Conservation (phyloP, 2,113 vertebrate genomes). For the Etia nguti region DNA sequence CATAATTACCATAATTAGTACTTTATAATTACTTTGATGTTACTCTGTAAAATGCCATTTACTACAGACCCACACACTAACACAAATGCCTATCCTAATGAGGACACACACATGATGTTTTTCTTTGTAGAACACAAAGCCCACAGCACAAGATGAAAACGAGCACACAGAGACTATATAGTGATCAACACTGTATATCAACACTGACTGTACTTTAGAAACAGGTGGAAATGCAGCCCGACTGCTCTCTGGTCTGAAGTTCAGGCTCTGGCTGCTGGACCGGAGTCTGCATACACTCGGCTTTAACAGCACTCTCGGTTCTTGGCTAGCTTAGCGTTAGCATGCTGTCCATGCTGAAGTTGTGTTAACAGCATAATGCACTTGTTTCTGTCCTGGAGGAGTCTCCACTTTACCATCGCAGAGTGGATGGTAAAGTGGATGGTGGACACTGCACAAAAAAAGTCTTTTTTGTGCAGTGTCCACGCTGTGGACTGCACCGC, state of each 20-base stretch:
- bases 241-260: not conserved
- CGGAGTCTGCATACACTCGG: not conserved
- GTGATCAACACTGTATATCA: not conserved
- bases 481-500: not conserved
- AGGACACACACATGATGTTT: not conserved
- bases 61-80: not conserved
- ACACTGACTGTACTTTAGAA: not conserved
- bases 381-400: not conserved
- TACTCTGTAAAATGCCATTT: not conserved
- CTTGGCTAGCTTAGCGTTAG: not conserved
- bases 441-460: too few relatives aligned
- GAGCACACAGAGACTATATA: not conserved
- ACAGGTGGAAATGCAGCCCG: not conserved
- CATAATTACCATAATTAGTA: too few relatives aligned
- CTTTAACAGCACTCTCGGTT: not conserved
- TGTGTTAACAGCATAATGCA: not conserved
- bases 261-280: not conserved
- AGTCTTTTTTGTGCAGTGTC: fast-evolving
- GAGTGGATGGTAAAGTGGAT: too few relatives aligned
- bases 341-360: not conserved
- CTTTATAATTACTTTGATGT: not conserved
- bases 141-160: not conserved
- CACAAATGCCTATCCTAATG: not conserved
- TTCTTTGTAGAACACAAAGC: not conserved
- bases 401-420: not conserved